phyloP scores from a whole-genome alignment of 2,888 invertebrate genomes.

The Tachystola acroxantha region DNA sequence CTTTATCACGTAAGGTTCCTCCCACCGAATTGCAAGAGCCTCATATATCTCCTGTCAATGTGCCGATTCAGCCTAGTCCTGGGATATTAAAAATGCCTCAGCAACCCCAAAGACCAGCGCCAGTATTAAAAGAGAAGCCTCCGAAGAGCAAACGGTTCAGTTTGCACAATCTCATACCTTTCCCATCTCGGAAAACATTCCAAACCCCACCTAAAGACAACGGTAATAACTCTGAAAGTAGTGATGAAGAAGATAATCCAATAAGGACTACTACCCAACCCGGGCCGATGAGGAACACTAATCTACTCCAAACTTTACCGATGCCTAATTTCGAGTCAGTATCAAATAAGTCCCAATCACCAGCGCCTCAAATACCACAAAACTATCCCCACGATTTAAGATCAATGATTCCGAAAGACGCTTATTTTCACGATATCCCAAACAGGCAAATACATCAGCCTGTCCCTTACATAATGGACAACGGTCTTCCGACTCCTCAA shows the following conservation, averaged over 20 bases:
- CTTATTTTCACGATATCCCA: constrained; percentile 79
- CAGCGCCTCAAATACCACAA: constrained; percentile 42
- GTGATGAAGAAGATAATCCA: constrained; percentile 76
- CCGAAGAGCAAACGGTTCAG: constrained; percentile 71
- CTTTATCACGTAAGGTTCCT: constrained; percentile 44
- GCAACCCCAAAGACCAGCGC: constrained; percentile 66
- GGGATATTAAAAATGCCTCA: constrained; percentile 64
- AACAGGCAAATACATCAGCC: constrained; percentile 57
- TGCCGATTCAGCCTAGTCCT: constrained; percentile 39
- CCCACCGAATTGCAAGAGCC: constrained; percentile 45
- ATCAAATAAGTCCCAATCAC: constrained; percentile 60
- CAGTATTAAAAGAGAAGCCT: constrained; percentile 66
- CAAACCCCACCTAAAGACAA: constrained; percentile 67
- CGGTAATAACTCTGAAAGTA: constrained; percentile 76
- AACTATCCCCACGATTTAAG: constrained; percentile 43
- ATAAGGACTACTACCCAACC: constrained; percentile 65
- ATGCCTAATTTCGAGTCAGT: constrained; percentile 79
- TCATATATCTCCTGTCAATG: constrained; percentile 27
- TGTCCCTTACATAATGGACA: constrained; percentile 54
- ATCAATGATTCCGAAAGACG: constrained; percentile 76
- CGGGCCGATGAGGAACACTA: constrained; percentile 76
- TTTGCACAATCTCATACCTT: constrained; percentile 71
- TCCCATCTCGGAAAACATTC: constrained; percentile 70
- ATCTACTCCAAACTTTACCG: constrained; percentile 68
- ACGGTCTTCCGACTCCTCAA: constrained; percentile 42